Evolutionary conservation across 1,140 invertebrate genomes (phyloP), one percentile per base, ranked within the genome.

Genomic region (Drosophila pseudoobscura): DNA sequence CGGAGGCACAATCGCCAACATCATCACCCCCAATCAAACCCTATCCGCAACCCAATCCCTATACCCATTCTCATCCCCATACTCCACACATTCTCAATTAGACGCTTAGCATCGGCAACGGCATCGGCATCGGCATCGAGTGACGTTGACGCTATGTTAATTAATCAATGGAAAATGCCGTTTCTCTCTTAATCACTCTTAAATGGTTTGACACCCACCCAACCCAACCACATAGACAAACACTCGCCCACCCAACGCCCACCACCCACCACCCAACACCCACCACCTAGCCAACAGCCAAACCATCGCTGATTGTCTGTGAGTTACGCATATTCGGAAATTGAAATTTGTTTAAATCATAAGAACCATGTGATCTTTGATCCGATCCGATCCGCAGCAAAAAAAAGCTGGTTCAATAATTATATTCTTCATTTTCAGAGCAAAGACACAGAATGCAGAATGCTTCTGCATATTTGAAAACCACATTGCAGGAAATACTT

Each of bases 151-250:
- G 24, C 71, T 39, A 39, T 59, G 54, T 75, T 74, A 74, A 74
- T 74, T 74, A 74, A 74, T 74, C 60, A 74, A 74, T 74, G 60
- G 71, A 74, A 74, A 74, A 57, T 74, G 71, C 70, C 71, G 71
- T 52, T 74, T 74, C 60, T 55, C 51, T 71, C 46, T 73, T 74
- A 74, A 74, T 74, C 69, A 74, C 71, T 74, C 60, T 63, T 73
- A 63, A 74, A 74, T 57, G 71, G 31, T 31, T 17, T n/a, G n/a
- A 20, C 54, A 56, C 43, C 49, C 31, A 60, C 24, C 41, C 57
- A 41, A 5, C 46, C 35, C 31, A 69, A n/a, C 57, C 50, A 29
- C 59, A 35, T 26, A 31, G 20, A 24, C 9, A 29, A 11, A 60
- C 46, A 49, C 26, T 45, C 50, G 54, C 41, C 31, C 44, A 50